These are phyloP conservation scores for Tretioscincus oriximinensis DNA, from an alignment of 2,113 vertebrate species.

Conservation along the genomic window DNA sequence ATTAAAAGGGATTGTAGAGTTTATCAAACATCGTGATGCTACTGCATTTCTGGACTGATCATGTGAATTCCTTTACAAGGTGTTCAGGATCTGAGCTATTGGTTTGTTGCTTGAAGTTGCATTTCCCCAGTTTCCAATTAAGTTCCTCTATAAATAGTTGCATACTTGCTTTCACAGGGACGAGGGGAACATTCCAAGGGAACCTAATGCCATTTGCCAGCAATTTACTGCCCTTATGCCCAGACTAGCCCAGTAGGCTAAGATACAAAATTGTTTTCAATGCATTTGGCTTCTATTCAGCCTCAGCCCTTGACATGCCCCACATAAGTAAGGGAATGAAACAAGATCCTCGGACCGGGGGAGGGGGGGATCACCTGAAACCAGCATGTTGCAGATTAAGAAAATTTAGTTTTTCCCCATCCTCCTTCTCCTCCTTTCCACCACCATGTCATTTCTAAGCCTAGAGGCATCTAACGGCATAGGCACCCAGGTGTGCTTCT, in stretches of 20 bases:
- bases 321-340: conserved; percentile 34
- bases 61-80: no score
- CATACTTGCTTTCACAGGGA: not conserved
- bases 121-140: not conserved
- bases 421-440: conserved; percentile 43
- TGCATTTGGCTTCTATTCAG: conserved; percentile 18
- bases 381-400: conserved; percentile 33
- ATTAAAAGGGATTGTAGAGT: no score
- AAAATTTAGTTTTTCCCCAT: not conserved
- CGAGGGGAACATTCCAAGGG: conserved; percentile 9
- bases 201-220: accelerated
- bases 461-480: conserved; percentile 69
- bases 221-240: conserved; percentile 48
- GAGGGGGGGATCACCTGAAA: conserved; percentile 66
- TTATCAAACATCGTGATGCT: not conserved
- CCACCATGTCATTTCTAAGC: conserved; percentile 66
- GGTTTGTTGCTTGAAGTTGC: not conserved
- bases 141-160: not conserved
- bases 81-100: not conserved
- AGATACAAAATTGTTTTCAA: conserved; percentile 33
- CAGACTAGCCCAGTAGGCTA: conserved; percentile 52
- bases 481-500: conserved; percentile 53
- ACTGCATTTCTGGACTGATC: not conserved
- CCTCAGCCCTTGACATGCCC: conserved; percentile 45
- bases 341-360: conserved; percentile 35